A percentile compares a stretch with the other conserved stretches of the same genome.
Conservation (phyloP, 2,113 vertebrate genomes). For the Solea solea region DNA sequence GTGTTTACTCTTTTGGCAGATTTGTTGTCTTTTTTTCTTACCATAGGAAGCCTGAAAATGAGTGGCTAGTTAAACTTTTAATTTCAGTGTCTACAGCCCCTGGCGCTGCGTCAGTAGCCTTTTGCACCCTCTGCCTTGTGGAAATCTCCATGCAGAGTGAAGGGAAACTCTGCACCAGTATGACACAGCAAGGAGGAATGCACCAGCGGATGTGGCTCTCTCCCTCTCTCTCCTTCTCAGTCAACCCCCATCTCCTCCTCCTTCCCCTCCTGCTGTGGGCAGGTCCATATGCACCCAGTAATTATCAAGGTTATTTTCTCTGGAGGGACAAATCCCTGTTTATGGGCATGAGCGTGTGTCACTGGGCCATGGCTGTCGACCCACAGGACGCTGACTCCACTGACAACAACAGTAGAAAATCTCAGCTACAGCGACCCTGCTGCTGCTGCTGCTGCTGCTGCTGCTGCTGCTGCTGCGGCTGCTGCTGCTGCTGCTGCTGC, state of each 20-base stretch:
- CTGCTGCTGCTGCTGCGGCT: conserved; percentile 12
- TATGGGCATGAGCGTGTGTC: conserved; percentile 78
- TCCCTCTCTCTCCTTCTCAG: conserved; percentile 43
- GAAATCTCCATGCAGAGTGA: conserved; percentile 67
- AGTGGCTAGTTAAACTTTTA: conserved; percentile 60
- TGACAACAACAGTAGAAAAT: conserved; percentile 42
- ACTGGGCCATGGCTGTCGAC: conserved; percentile 64
- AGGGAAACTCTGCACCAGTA: conserved; percentile 77
- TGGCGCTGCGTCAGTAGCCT: conserved; percentile 54
- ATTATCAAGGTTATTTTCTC: conserved; percentile 84
- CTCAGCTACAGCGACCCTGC: conserved; percentile 13
- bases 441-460: conserved; percentile 10
- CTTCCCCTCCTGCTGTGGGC: conserved; percentile 53
- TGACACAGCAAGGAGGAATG: conserved; percentile 80
- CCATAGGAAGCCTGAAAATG: conserved; percentile 24
- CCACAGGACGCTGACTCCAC: conserved; percentile 57
- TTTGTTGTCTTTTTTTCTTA: conserved; percentile 39
- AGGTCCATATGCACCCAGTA: conserved; percentile 77
- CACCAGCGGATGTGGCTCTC: conserved; percentile 71
- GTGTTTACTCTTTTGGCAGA: conserved; percentile 23
- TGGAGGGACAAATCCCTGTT: conserved; percentile 79
- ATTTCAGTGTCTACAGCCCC: conserved; percentile 34
- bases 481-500: conserved; percentile 9
- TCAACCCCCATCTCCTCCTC: conserved; percentile 42
- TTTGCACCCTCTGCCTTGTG: conserved; percentile 53